These are phyloP conservation scores for Tragelaphus buxtoni DNA, from an alignment of 2,113 vertebrate species.

Conservation along the genomic window DNA sequence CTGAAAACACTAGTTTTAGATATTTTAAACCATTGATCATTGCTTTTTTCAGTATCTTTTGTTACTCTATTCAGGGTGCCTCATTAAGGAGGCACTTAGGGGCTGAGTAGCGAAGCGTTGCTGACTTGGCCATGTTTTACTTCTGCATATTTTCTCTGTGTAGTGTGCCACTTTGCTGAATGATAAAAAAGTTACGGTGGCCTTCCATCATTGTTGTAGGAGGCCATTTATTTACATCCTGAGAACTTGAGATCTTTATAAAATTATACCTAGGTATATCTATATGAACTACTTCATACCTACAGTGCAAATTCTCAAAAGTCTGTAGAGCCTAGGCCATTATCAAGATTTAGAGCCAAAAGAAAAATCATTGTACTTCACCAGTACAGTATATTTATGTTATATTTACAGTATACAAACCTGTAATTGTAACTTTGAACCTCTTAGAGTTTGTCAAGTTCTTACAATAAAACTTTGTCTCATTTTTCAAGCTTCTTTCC, in stretches of 20 bases:
- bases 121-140: constrained; percentile 32
- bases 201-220: constrained; percentile 21
- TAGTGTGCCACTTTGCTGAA: constrained; percentile 41
- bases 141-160: constrained; percentile 50
- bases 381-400: background rate
- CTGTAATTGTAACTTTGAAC: background rate
- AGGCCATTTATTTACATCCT: constrained; percentile 51
- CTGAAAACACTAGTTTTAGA: background rate
- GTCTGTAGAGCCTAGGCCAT: background rate
- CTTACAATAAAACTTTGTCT: constrained; percentile 29
- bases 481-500: background rate
- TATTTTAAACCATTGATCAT: constrained; percentile 30
- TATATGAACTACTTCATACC: background rate
- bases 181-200: constrained; percentile 45
- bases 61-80: constrained; percentile 15
- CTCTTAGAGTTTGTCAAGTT: constrained; percentile 13
- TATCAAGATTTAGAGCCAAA: constrained; percentile 36
- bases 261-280: constrained; percentile 32
- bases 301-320: background rate
- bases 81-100: constrained; percentile 25
- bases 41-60: constrained; percentile 53
- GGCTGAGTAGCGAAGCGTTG: constrained; percentile 49
- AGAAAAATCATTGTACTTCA: background rate
- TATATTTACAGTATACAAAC: background rate
- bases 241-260: background rate